phyloP scores from a whole-genome alignment of 2,888 invertebrate genomes.

The Camptogramma bilineatum region DNA sequence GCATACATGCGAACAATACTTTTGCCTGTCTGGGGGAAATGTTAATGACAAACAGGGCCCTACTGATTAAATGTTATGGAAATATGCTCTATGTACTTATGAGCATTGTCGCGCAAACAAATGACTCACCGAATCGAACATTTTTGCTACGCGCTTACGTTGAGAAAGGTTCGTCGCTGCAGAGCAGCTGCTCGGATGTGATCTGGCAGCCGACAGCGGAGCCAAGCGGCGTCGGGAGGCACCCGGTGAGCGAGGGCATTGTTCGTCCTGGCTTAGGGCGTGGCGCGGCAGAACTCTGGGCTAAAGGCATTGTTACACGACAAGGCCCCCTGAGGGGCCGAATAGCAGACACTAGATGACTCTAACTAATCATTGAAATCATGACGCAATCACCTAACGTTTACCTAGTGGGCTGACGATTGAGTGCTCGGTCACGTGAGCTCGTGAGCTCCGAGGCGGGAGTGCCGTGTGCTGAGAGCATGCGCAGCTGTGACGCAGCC shows the following conservation, averaged over 20 bases:
- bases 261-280: slow-evolving; percentile 43
- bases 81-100: slow-evolving; percentile 30
- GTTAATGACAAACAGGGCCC: slow-evolving; percentile 35
- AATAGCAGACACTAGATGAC: slow-evolving; percentile 48
- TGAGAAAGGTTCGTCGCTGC: slow-evolving; percentile 28
- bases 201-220: slow-evolving; percentile 42
- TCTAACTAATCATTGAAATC: slow-evolving; percentile 55
- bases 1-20: slow-evolving; percentile 18
- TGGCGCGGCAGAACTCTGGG: slow-evolving; percentile 61
- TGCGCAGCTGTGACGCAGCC: slow-evolving; percentile 49
- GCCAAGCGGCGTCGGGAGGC: slow-evolving; percentile 35
- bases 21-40: slow-evolving; percentile 37
- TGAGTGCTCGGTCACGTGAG: slow-evolving; percentile 66
- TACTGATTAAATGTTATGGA: slow-evolving; percentile 24
- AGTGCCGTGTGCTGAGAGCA: slow-evolving; percentile 56
- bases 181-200: slow-evolving; percentile 32
- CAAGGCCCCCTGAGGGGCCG: slow-evolving; percentile 62
- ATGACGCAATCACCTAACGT: slow-evolving; percentile 70
- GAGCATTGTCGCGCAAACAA: slow-evolving; percentile 53
- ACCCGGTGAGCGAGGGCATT: slow-evolving; percentile 41
- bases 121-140: slow-evolving; percentile 57
- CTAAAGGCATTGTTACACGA: slow-evolving; percentile 76
- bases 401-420: slow-evolving; percentile 85
- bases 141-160: slow-evolving; percentile 37
- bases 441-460: slow-evolving; percentile 57